Percentiles rank a stretch among this genome's conserved stretches.
Conservation (phyloP, 2,113 vertebrate species). For the Eulemur rufifrons region DNA sequence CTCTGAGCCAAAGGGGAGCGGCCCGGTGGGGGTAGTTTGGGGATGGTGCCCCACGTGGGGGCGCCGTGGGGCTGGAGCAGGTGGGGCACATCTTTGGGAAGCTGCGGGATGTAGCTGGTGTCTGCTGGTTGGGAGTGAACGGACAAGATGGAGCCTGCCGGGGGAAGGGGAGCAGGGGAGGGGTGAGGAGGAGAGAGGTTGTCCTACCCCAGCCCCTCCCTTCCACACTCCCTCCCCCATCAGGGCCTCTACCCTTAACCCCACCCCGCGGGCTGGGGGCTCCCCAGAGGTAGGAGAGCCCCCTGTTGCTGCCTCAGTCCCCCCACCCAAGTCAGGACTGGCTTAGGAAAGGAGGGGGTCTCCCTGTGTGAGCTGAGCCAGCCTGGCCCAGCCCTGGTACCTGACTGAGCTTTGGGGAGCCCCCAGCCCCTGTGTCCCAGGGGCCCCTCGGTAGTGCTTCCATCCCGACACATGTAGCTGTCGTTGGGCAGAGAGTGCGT, state of each 20-base stretch:
- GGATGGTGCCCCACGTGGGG: constrained; percentile 86
- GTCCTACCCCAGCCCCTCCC: neutral
- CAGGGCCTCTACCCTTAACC: neutral
- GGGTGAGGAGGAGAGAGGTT: neutral
- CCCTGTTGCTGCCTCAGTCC: neutral
- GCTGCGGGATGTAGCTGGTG: constrained; percentile 84
- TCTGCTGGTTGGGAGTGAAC: constrained; percentile 90
- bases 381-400: constrained; percentile 70
- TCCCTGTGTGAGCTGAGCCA: neutral
- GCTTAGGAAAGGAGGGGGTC: neutral
- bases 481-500: constrained; percentile 97
- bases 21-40: constrained; percentile 86
- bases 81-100: constrained; percentile 90
- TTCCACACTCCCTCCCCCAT: neutral
- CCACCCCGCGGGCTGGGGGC: neutral
- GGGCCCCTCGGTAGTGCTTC: constrained; percentile 73
- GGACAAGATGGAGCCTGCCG: constrained; percentile 90
- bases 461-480: constrained; percentile 95
- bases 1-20: constrained; percentile 90
- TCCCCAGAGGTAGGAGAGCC: neutral
- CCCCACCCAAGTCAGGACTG: neutral
- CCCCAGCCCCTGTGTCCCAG: constrained; percentile 70
- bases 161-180: neutral
- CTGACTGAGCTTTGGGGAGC: constrained; percentile 85
- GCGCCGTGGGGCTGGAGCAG: constrained; percentile 86